A percentile compares a stretch with the other conserved stretches of the same genome.
phyloP scores from a whole-genome alignment of 2,113 vertebrate genomes.

The Calyptomena viridis region DNA sequence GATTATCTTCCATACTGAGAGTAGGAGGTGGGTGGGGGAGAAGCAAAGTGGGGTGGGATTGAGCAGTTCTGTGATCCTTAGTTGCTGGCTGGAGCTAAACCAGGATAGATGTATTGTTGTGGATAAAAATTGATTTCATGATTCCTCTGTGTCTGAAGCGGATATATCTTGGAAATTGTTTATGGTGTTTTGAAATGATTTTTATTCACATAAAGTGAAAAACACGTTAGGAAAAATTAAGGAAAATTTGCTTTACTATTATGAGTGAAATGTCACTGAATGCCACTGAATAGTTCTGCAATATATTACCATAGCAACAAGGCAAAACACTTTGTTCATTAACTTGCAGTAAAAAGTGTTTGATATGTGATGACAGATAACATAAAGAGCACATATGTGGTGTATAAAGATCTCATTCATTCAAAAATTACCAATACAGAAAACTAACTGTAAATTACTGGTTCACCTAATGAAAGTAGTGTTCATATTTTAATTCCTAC shows the following conservation, averaged over 20 bases:
- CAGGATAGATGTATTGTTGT: not conserved
- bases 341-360: not conserved
- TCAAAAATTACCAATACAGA: not conserved
- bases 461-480: no score
- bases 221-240: not conserved
- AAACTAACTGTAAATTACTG: not conserved
- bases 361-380: not conserved
- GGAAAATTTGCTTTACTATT: not conserved
- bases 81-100: not conserved
- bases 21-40: rapidly evolving
- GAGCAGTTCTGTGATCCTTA: not conserved
- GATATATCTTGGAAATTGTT: not conserved
- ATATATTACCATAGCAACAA: not conserved
- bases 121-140: not conserved
- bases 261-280: not conserved
- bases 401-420: not conserved
- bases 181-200: not conserved
- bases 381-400: not conserved
- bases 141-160: not conserved
- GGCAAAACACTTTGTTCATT: not conserved
- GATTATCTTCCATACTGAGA: not conserved
- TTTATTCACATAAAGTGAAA: not conserved
- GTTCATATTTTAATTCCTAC: no score
- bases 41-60: not conserved
- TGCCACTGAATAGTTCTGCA: not conserved